Conservation (phyloP, 2,113 vertebrate genomes). For the Triplophysa rosa region DNA sequence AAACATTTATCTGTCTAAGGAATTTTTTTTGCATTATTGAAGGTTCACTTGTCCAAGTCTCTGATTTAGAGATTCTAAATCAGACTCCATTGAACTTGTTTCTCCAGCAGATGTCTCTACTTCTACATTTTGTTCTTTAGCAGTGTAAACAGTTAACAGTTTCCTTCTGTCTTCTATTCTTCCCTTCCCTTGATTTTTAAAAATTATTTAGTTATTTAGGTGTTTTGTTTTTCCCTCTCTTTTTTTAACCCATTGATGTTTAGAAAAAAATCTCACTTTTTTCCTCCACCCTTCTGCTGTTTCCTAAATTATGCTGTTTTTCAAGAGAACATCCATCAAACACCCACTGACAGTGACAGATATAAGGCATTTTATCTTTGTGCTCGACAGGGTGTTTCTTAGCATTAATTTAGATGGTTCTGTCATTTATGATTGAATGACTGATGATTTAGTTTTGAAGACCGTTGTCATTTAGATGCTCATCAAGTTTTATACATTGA, state of each 20-base stretch:
- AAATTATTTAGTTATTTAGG: too few species aligned
- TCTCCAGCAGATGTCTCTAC: slow-evolving; percentile 71
- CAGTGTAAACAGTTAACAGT: slow-evolving; percentile 34
- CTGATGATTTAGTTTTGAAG: background rate
- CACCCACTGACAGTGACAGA: slow-evolving; percentile 12
- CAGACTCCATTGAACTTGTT: slow-evolving; percentile 45
- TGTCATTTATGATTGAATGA: background rate
- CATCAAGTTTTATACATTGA: background rate
- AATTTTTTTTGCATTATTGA: too few species aligned
- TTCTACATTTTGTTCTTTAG: slow-evolving; percentile 15
- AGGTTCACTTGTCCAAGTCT: background rate
- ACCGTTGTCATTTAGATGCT: background rate
- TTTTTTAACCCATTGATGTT: background rate
- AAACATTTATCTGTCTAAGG: too few species aligned
- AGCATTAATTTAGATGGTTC: background rate
- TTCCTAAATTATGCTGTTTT: slow-evolving; percentile 20
- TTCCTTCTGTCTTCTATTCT: slow-evolving; percentile 22
- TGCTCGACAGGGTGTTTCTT: background rate
- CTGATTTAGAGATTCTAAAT: background rate
- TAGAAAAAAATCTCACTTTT: background rate
- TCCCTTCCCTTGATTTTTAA: too few species aligned
- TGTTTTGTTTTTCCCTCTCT: background rate
- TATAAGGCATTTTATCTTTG: slow-evolving; percentile 1
- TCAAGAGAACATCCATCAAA: slow-evolving; percentile 16
- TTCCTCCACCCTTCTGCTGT: background rate